Evolutionary conservation across 2,797 vertebrate genomes (phyloP), one percentile per base, ranked within the genome.

Genomic region (Borostomias antarcticus): DNA sequence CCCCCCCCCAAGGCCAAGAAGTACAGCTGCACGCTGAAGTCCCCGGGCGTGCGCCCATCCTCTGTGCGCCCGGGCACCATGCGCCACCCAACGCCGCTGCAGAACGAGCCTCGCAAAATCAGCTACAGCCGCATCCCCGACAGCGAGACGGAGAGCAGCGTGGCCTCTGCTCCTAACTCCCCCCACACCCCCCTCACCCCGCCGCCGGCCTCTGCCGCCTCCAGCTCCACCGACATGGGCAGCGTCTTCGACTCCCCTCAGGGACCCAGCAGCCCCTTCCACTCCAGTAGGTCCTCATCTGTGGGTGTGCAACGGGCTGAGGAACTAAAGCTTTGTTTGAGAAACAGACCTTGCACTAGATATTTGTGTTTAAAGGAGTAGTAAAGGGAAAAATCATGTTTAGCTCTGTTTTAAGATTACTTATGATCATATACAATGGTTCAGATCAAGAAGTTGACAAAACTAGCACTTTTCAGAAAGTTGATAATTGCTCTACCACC

Each of bases 91-190:
- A 98, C 95, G 0, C 96, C 96, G 0, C 89, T 98, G 78, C 96
- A 98, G 82, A 96, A 96, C 65, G 96, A 98, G 85, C 96, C 95
- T 0, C 87, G 95, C 9, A 98, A 98, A 84, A 98, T 98, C 69
- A 98, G 97, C 80, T 98, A 98, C 64, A 98, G 96, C 81, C 93
- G 97, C 58, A 96, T 98, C 73, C 96, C 95, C 0, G 97, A 98
- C 84, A 97, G 91, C 0, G 97, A 98, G 77, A 89, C 88, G 0
- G 96, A 98, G 72, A 91, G 93, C 3, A 72, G 88, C 0, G 88
- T 90, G 0, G 91, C 92, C 0, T 98, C 97, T 0, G 95, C 96
- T 0, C 96, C 97, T 0, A 97, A 96, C 80, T 98, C 97, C 0
- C 97, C 97, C 10, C 88, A 95, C 25, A 98, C 97, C 0, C 97